Evolutionary conservation across 2,113 vertebrate genomes (phyloP), one percentile per base, ranked within the genome.

Genomic region (Oreotragus oreotragus): DNA sequence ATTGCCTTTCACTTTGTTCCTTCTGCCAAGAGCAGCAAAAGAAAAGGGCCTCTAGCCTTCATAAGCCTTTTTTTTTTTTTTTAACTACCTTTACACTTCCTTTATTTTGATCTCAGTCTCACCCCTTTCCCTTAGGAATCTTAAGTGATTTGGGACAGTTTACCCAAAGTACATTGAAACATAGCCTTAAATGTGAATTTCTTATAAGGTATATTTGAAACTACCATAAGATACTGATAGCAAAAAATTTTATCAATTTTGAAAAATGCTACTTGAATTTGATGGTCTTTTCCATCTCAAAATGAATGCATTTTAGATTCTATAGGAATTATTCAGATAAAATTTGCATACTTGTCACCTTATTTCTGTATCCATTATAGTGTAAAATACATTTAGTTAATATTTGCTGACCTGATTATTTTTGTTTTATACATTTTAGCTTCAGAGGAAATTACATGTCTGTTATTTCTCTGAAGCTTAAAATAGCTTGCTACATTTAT

Each of bases 1-100:
- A 51, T 76, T 96, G 87, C 81, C 51, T 95, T 94, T 95, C 51
- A 70, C 28, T 92, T 96, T 95, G 53, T 93, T 91, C 64, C 25
- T 93, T 80, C 49, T 88, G 76, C 92, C 92, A 94, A 97, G 62
- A 96, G 51, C 30, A 87, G 80, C 21, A 39, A 70, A 53, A 73
- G 27, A 45, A 70, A 53, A 79, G 88, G 86, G 14, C 51, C 70
- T 93, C 17, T 58, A 93, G 73, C n/a, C 66, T 60, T 77, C 49
- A 27, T 91, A 87, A 95, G 21, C 8, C 15, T 10, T 43, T 55
- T 6, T 15, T 51, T 30, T 36, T 70, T 49, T 76, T 58, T 76
- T 21, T 3, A 4, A 28, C 58, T 85, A 91, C 23, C 49, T 92
- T 96, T 57, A 33, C 57, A 92, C 8, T 89, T 93, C n/a, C 57